Conservation (phyloP, 2,113 vertebrate genomes). For the Pimephales promelas region DNA sequence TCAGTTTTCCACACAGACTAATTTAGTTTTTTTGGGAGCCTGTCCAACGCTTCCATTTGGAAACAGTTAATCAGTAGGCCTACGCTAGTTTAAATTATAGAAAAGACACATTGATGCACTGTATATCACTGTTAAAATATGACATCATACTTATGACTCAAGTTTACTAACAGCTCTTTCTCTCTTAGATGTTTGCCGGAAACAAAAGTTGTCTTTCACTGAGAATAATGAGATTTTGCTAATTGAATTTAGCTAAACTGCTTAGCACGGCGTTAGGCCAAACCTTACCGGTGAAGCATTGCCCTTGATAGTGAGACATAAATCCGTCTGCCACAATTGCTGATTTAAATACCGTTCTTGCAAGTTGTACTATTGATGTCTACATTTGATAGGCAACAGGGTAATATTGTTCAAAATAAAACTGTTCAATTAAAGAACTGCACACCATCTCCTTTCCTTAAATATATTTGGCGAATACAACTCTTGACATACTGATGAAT, state of each 20-base stretch:
- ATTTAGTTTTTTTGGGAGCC: background rate
- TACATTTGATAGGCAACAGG: background rate
- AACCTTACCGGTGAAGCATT: background rate
- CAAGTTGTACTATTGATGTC: background rate
- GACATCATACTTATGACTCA: background rate
- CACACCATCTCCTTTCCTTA: background rate
- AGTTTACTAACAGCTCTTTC: slow-evolving; percentile 5
- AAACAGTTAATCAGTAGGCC: background rate
- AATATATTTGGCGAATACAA: background rate
- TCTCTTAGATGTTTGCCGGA: background rate
- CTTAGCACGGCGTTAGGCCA: background rate
- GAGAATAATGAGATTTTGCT: slow-evolving; percentile 11
- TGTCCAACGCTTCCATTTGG: slow-evolving; percentile 10
- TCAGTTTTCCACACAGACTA: background rate
- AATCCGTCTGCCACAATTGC: background rate
- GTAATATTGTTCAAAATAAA: background rate
- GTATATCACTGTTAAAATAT: background rate
- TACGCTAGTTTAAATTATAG: background rate
- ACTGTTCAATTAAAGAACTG: background rate
- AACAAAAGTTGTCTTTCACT: background rate
- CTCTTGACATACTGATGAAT: background rate
- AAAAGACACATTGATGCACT: background rate
- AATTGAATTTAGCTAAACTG: slow-evolving; percentile 16
- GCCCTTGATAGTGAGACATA: background rate
- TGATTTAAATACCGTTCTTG: background rate